Percentiles rank a stretch among this genome's conserved stretches.
Conservation (phyloP, 2,888 invertebrate genomes). For the Eurytoma californica region DNA sequence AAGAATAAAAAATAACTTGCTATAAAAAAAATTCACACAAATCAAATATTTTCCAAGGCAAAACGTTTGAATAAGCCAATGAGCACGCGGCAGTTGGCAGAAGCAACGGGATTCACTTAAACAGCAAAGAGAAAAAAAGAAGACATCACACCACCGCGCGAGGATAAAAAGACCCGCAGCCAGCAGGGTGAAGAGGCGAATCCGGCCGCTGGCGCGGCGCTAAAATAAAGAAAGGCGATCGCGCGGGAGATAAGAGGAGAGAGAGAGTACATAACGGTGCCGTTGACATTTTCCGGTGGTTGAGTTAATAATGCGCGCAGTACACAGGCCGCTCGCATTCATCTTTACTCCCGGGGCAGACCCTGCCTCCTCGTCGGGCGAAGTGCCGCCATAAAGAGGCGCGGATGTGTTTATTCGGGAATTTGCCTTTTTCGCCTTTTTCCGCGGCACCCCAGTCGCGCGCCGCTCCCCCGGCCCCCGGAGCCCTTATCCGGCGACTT, state of each 20-base stretch:
- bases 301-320: constrained; percentile 74
- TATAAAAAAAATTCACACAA: background rate
- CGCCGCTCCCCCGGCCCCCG: background rate
- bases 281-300: constrained; percentile 74
- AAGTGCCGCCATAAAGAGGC: constrained; percentile 70
- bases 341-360: constrained; percentile 51
- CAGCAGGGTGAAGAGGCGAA: background rate
- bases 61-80: constrained; percentile 55
- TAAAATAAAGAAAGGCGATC: constrained; percentile 50
- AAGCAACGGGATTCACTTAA: constrained; percentile 23
- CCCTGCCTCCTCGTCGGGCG: constrained; percentile 53
- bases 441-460: constrained; percentile 48
- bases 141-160: background rate
- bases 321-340: constrained; percentile 63
- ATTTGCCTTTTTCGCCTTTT: constrained; percentile 69
- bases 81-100: constrained; percentile 40
- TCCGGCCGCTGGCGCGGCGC: constrained; percentile 1
- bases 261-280: constrained; percentile 65
- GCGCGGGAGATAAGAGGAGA: constrained; percentile 53
- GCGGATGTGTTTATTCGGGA: constrained; percentile 74
- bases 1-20: background rate
- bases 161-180: constrained; percentile 9
- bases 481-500: constrained; percentile 64
- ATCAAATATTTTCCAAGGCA: constrained; percentile 5
- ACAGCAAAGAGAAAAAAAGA: constrained; percentile 12